phyloP scores from a whole-genome alignment of 2,888 invertebrate genomes.

The Drosophila tripunctata region DNA sequence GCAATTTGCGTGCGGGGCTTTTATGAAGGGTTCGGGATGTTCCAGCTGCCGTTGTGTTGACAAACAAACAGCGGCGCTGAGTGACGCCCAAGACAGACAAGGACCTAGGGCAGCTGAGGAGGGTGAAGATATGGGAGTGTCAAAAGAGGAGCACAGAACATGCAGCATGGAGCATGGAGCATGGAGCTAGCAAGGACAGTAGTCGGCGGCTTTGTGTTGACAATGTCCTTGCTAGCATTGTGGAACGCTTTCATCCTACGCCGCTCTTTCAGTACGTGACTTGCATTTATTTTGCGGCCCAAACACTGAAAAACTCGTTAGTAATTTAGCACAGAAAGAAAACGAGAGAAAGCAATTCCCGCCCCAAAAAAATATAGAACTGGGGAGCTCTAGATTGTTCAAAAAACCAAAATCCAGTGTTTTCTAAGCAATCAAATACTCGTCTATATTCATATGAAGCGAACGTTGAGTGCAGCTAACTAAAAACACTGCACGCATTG shows the following conservation, averaged over 20 bases:
- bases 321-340: constrained; percentile 65
- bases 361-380: not conserved
- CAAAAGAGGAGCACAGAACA: not conserved
- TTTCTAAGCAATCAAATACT: constrained; percentile 73
- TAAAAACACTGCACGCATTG: constrained; percentile 43
- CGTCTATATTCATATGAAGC: constrained; percentile 69
- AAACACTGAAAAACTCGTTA: constrained; percentile 71
- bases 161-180: not conserved
- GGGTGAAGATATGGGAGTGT: not conserved
- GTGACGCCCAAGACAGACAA: constrained; percentile 71
- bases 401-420: constrained; percentile 23
- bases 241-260: constrained; percentile 57
- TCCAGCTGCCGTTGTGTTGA: constrained; percentile 57
- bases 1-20: constrained; percentile 69
- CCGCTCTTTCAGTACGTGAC: constrained; percentile 64
- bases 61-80: constrained; percentile 76
- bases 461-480: constrained; percentile 30
- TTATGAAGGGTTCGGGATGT: constrained; percentile 57
- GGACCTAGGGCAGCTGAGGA: constrained; percentile 38
- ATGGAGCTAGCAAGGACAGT: constrained; percentile 26
- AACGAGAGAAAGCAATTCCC: not conserved
- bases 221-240: constrained; percentile 75
- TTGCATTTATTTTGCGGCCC: constrained; percentile 71
- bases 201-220: constrained; percentile 69
- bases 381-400: not conserved